Percentiles rank a stretch among this genome's conserved stretches.
Evolutionary conservation across 2,888 invertebrate genomes (phyloP).

Genomic region (Polyommatus iphigenia): DNA sequence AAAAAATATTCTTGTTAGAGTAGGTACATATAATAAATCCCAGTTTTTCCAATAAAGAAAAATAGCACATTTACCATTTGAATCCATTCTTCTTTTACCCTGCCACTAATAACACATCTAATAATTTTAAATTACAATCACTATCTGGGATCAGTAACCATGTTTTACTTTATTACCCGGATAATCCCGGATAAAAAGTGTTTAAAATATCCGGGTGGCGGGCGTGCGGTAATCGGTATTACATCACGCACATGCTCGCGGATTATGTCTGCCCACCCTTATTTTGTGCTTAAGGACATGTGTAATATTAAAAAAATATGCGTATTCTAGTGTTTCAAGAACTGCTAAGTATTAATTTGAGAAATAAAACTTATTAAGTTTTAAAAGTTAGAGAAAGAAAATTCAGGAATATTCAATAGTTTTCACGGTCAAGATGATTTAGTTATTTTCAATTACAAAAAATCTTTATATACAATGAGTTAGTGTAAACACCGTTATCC

Average conservation of each 20-base stretch:
- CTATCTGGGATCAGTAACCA: slow-evolving; percentile 4
- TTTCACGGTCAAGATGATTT: too few species aligned
- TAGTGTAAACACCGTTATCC: too few species aligned
- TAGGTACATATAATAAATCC: too few species aligned
- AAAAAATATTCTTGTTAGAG: too few species aligned
- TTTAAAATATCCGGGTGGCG: slow-evolving; percentile 17
- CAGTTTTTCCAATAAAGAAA: too few species aligned
- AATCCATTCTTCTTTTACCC: background rate
- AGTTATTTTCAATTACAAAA: too few species aligned
- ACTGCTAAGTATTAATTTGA: too few species aligned
- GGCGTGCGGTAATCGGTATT: slow-evolving; percentile 70
- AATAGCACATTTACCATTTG: background rate
- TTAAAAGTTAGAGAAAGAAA: too few species aligned
- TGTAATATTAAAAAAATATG: background rate
- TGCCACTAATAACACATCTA: too few species aligned
- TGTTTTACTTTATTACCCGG: slow-evolving; percentile 21
- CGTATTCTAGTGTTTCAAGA: background rate
- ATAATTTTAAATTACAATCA: background rate
- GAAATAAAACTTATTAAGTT: too few species aligned
- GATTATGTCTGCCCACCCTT: slow-evolving; percentile 56
- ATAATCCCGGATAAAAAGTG: slow-evolving; percentile 1
- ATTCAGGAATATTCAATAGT: too few species aligned
- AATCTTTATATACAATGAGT: too few species aligned
- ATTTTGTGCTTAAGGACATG: slow-evolving; percentile 40
- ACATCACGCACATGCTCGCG: slow-evolving; percentile 74